phyloP scores from a whole-genome alignment of 2,797 vertebrate genomes.

The Cryptoprocta ferox region DNA sequence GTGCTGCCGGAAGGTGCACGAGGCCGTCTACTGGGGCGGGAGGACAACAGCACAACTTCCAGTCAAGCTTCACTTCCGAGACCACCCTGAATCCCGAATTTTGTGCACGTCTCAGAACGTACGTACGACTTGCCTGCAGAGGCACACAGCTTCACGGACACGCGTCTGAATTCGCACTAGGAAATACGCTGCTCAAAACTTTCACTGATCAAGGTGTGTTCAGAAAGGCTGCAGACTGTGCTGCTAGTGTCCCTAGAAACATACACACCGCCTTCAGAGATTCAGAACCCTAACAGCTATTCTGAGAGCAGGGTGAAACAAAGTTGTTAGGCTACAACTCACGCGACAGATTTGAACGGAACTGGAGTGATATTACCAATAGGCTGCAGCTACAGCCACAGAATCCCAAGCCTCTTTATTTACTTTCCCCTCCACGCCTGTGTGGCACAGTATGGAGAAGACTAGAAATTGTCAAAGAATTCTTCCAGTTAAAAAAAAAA shows the following conservation, averaged over 20 bases:
- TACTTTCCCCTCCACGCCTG: background rate
- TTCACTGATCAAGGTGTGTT: background rate
- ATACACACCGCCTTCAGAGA: conserved; percentile 11
- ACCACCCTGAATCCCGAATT: background rate
- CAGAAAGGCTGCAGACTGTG: background rate
- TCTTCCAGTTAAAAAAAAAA: conserved; percentile 54
- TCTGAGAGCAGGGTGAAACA: background rate
- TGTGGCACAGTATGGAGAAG: background rate
- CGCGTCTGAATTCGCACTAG: background rate
- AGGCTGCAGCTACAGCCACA: background rate
- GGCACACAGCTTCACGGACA: background rate
- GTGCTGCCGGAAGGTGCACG: too few species aligned
- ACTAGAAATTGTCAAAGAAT: conserved; percentile 53
- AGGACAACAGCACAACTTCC: background rate
- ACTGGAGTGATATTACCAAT: background rate
- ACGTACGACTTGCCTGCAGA: background rate
- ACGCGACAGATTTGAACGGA: rapidly evolving
- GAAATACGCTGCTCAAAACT: background rate
- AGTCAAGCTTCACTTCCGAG: background rate
- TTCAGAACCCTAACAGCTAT: background rate
- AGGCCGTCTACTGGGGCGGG: background rate
- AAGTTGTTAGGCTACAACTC: background rate
- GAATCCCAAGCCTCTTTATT: background rate
- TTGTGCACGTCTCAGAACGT: background rate
- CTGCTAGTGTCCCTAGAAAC: background rate